Evolutionary conservation across 2,888 invertebrate species (phyloP), one percentile per base, ranked within the genome.

Genomic region (Lycaena phlaeas): DNA sequence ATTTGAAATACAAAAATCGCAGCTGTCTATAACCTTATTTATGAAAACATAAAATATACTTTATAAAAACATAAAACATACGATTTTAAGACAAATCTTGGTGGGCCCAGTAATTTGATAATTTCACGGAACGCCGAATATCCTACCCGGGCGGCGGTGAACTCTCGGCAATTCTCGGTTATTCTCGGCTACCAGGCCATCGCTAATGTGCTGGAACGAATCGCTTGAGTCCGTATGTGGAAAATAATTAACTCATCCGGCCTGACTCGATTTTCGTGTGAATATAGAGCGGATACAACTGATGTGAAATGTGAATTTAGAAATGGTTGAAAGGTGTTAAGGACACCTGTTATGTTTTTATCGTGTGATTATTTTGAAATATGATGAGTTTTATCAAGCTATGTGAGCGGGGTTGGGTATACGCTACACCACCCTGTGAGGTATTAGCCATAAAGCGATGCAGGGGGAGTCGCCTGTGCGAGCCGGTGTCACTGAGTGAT

Each of bases 111-210:
- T 72, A 70, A 78, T 76, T 76, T 75, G 61, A 73, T 76, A 79
- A 82, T 82, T 82, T 82, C 82, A 82, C 78, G 82, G 70, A 62
- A 62, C 69, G 67, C 50, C 67, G 72, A 68, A 73, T 65, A 74
- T 74, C 77, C 78, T 73, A 73, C 63, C 58, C 12, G 31, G 11
- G 15, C 31, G 10, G 10, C 15, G 12, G 7, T 11, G 10, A 10
- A 9, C 9, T 10, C 27, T 18, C 3, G 12, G 11, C 12, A 11
- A n/a, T 5, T 68, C 73, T 68, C 61, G 52, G 62, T 57, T n/a
- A 14, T n/a, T n/a, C 63, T 65, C 61, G 55, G 57, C 53, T 59
- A 58, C 68, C 62, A 63, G 68, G 64, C 61, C 64, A 68, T 64
- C 63, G 64, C 68, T 78, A 79, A 81, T 72, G 73, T 69, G 48